Percentiles rank a stretch among this genome's conserved stretches.
Evolutionary conservation across 2,113 vertebrate species (phyloP).

Genomic region (Callipepla californica): DNA sequence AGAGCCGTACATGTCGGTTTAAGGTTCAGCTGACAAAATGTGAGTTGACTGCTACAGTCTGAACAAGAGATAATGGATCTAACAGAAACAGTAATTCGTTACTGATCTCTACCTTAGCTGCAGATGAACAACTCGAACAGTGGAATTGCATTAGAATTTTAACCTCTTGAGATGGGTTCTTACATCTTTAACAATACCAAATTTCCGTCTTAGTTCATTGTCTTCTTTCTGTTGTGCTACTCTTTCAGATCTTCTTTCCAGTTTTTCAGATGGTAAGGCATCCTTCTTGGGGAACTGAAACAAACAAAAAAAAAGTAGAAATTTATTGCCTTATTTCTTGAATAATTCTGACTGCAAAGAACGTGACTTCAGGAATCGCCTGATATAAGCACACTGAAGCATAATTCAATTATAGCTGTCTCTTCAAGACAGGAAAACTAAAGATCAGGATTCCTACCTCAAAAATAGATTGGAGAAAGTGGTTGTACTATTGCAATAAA

Average conservation of each 20-base stretch:
- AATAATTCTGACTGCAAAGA: not conserved
- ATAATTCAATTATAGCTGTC: not conserved
- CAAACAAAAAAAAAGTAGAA: not conserved
- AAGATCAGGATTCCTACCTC: not conserved
- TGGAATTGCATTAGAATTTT: not conserved
- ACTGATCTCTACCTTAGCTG: not conserved
- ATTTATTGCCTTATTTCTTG: not conserved
- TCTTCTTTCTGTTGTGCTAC: accelerated
- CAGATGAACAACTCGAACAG: not conserved
- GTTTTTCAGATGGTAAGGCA: not conserved
- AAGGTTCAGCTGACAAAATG: not conserved
- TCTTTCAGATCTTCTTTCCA: not conserved
- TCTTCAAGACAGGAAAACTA: not conserved
- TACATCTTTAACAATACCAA: not conserved
- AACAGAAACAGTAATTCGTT: not conserved
- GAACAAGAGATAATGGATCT: not conserved
- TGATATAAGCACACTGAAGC: not conserved
- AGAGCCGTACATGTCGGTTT: not conserved
- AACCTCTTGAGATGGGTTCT: not conserved
- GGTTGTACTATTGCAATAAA: not conserved
- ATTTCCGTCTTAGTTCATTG: not conserved
- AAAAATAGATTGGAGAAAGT: not conserved
- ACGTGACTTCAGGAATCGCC: not conserved
- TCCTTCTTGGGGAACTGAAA: not conserved
- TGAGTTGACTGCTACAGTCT: not conserved